Conservation (phyloP, 2,888 invertebrate genomes). For the Dryadula phaetusa region DNA sequence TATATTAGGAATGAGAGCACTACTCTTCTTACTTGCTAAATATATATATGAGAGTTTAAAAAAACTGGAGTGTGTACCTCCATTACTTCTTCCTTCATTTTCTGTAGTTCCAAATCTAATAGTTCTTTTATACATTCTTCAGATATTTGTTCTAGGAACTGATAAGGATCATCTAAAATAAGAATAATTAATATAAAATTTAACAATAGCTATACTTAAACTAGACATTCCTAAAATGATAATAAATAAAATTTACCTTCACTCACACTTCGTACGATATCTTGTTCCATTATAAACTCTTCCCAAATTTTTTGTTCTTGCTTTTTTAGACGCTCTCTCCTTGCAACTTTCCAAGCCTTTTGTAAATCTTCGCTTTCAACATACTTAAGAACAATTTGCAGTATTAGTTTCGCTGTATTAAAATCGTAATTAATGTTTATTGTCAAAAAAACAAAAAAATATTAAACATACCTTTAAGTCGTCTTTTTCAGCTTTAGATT, state of each 20-base stretch:
- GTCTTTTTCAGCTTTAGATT: constrained; percentile 54
- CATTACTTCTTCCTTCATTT: constrained; percentile 51
- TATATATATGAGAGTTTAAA: no score
- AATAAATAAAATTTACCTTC: constrained; percentile 53
- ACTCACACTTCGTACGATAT: constrained; percentile 60
- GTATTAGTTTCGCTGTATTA: no score
- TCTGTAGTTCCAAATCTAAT: constrained; percentile 61
- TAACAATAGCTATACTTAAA: constrained; percentile 44
- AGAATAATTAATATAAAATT: no score
- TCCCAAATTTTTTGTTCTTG: constrained; percentile 76
- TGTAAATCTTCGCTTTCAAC: constrained; percentile 69
- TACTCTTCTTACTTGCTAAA: no score
- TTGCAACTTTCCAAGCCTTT: constrained; percentile 64
- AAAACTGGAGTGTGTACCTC: constrained; percentile 44
- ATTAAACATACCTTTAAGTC: constrained; percentile 60
- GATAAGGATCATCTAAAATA: constrained; percentile 70
- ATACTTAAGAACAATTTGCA: constrained; percentile 56
- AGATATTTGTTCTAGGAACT: constrained; percentile 71
- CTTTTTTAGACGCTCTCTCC: constrained; percentile 68
- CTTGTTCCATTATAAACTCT: constrained; percentile 72
- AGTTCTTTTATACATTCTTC: constrained; percentile 64
- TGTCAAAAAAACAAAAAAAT: neutral
- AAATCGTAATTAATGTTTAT: neutral
- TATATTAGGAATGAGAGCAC: no score
- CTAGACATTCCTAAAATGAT: neutral